Base-by-base conservation (phyloP, 1,140 invertebrate species). In the Conopomorpha cramerella region DNA sequence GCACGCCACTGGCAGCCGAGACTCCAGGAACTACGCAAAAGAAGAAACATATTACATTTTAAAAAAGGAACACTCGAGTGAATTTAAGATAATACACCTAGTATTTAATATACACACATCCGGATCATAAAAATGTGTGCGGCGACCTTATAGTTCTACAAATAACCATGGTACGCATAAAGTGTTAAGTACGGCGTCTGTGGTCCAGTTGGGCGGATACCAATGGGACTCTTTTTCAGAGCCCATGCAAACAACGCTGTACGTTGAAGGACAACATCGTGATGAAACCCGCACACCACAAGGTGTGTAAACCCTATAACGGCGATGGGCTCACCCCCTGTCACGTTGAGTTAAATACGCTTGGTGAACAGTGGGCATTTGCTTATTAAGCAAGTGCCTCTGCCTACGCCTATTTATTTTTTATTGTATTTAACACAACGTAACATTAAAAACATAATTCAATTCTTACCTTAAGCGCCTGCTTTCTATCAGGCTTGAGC, bases 401-500 rank as follows among this genome's bases (percentile, higher is more conserved):
- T 19, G 16, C 13, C 13, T 41, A 23, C 3, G 26, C 38, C 35
- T 10, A 36, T 33, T 18, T 34, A 82, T 86, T 79, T 78, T 89
- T 6, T 29, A 11, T 4, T 29, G 28, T 29, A 29, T 3, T 4
- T 3, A 7, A 11, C 13, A 29, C 3, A 4, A 23, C 4, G 10
- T 10, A 10, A 23, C 4, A 23, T 6, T 23, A 6, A 23, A 4
- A 6, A 6, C 4, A 4, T 23, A 10, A 23, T 23, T 4, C 4
- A 6, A 30, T 1, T 18, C 18, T n/a, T 26, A 63, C 58, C 53
- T 59, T 63, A 42, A 68, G 60, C 81, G 98, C 93, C 25, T 95
- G 86, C 44, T 90, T 88, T 74, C 98, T 98, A 77, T 99, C 96
- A 60, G 96, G 94, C 57, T 95, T 94, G 45, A 98, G 82, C 13